Evolutionary conservation across 2,888 invertebrate genomes (phyloP), one percentile per base, ranked within the genome.

Genomic region (Emmelina monodactyla): DNA sequence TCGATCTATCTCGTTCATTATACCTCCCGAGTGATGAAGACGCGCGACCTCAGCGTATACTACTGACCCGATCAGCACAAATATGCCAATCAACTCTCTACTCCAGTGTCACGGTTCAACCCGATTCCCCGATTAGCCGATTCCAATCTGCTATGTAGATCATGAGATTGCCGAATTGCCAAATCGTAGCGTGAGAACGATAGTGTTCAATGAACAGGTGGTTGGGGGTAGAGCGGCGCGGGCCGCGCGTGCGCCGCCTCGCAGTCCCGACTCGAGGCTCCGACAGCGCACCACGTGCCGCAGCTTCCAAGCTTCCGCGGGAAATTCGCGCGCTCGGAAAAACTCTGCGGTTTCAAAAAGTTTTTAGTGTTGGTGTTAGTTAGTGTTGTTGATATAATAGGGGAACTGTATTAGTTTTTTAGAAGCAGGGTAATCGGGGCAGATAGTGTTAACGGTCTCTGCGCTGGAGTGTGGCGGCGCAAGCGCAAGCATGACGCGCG

Each of bases 381-480:
- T 46, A 38, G 33, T 33, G 32, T 39, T 43, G 39, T 37, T 40
- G 38, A 39, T 33, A 35, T 34, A 16, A 16, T 36, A 14, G 28
- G 32, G 22, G 33, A 28, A 42, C 39, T 35, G 38, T 33, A 46
- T 36, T 19, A 9, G 19, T 19, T 4, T 25, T 11, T 25, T 25
- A 7, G 25, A 10, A 10, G 70, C 63, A 69, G 66, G 62, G 71
- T 76, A 76, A 79, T 78, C 76, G 79, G 79, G 78, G 78, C 79
- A 78, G 70, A 78, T 69, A 79, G 63, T 57, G 59, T 75, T 78
- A 79, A 79, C 79, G 79, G 79, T 67, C 55, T 71, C 75, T 65
- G 72, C 78, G 75, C 68, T 79, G 71, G 65, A 73, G 69, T 79
- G 78, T 73, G 73, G 72, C 67, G 66, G 75, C n/a, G n/a, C n/a